Percentiles rank a stretch among this genome's conserved stretches.
These are phyloP conservation scores for Eurystomus glaucurus DNA, from an alignment of 2,797 vertebrate genomes.

Conservation along the genomic window DNA sequence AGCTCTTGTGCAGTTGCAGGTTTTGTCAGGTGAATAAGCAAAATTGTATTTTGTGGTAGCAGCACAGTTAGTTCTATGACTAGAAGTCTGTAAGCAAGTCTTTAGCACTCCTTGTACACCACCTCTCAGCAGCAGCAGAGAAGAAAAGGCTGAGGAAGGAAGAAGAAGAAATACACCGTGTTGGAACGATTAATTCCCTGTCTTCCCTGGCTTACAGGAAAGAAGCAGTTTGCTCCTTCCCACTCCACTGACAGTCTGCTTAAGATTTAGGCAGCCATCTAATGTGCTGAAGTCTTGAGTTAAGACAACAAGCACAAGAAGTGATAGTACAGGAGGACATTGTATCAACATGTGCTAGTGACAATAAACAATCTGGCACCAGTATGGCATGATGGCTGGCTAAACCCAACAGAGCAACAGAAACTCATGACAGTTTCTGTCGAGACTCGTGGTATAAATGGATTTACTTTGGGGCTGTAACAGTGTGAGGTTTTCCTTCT, in stretches of 20 bases:
- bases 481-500: background rate
- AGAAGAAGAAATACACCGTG: background rate
- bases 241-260: background rate
- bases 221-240: background rate
- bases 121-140: background rate
- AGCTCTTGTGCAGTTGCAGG: background rate
- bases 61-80: background rate
- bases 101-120: fast-evolving
- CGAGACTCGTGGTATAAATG: no score
- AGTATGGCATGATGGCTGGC: background rate
- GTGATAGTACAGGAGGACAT: background rate
- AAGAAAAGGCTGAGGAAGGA: background rate
- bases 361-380: background rate
- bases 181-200: background rate
- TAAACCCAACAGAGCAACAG: background rate
- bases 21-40: background rate
- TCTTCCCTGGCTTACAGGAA: background rate
- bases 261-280: background rate
- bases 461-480: background rate
- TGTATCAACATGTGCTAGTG: background rate
- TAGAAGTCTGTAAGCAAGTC: background rate
- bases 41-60: background rate
- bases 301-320: background rate
- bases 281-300: background rate
- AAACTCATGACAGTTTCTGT: no score